phyloP scores from a whole-genome alignment of 2,113 vertebrate species.

The Quiscalus mexicanus region DNA sequence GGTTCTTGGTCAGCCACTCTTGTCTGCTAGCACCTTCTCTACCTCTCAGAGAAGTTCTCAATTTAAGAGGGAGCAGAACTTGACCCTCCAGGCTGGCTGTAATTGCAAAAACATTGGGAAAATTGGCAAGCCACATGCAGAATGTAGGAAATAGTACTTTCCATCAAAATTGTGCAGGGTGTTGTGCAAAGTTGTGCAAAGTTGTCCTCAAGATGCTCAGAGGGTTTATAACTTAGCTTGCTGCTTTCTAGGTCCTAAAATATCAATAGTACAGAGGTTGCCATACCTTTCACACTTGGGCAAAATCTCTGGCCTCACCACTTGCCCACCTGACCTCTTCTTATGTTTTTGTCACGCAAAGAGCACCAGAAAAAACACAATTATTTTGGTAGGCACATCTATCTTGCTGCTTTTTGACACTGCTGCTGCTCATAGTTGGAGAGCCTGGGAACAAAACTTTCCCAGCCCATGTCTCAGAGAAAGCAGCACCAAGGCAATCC shows the following conservation, averaged over 20 bases:
- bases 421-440: neutral
- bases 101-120: neutral
- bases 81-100: neutral
- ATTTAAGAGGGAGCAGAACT: neutral
- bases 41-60: neutral
- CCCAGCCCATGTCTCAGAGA: rapidly evolving
- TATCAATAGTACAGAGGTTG: neutral
- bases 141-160: neutral
- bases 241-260: neutral
- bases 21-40: neutral
- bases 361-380: neutral
- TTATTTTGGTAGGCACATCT: neutral
- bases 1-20: neutral
- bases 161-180: neutral
- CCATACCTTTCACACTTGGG: neutral
- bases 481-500: neutral
- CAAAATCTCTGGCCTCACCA: neutral
- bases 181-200: too few relatives aligned
- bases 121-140: neutral
- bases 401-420: neutral
- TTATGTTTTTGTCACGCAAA: neutral
- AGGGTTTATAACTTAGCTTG: neutral
- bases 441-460: neutral
- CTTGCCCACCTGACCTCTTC: neutral
- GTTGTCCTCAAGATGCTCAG: neutral